Conservation (phyloP, 2,113 vertebrate species). For the Solea senegalensis region DNA sequence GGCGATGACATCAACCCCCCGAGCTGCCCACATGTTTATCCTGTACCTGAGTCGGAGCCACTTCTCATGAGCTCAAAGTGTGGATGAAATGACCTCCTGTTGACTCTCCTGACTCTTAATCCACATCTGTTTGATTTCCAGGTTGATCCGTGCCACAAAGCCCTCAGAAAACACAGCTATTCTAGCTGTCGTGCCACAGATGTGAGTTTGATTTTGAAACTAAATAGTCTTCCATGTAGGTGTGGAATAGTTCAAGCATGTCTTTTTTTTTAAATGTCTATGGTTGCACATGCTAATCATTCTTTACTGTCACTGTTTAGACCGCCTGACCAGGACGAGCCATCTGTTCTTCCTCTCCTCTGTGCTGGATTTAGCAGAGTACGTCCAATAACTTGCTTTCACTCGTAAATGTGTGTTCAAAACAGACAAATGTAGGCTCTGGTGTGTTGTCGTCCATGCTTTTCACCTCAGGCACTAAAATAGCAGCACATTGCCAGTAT, state of each 20-base stretch:
- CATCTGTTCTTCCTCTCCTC: conserved; percentile 91
- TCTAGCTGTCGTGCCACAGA: conserved; percentile 87
- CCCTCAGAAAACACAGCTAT: conserved; percentile 91
- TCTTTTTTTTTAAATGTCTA: conserved; percentile 11
- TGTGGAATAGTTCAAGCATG: not conserved
- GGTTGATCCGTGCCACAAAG: conserved; percentile 90
- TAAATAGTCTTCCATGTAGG: not conserved
- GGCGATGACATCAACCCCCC: conserved; percentile 49
- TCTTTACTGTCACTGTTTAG: conserved; percentile 77
- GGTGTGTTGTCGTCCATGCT: not conserved
- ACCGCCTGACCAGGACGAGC: conserved; percentile 88
- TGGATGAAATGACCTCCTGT: conserved; percentile 25
- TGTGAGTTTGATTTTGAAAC: conserved; percentile 79
- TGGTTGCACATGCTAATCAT: conserved; percentile 24
- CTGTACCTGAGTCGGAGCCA: conserved; percentile 23
- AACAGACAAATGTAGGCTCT: conserved; percentile 1
- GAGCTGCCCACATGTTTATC: conserved; percentile 41
- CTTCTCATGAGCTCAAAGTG: conserved; percentile 18
- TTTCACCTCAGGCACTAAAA: conserved; percentile 8
- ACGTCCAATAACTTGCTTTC: conserved; percentile 63
- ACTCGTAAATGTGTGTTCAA: conserved; percentile 20
- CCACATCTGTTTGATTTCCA: conserved; percentile 60
- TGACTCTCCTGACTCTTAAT: conserved; percentile 20
- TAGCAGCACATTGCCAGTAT: conserved; percentile 3
- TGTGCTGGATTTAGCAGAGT: conserved; percentile 93